phyloP scores from a whole-genome alignment of 2,113 vertebrate species.

The Apteryx mantelli region DNA sequence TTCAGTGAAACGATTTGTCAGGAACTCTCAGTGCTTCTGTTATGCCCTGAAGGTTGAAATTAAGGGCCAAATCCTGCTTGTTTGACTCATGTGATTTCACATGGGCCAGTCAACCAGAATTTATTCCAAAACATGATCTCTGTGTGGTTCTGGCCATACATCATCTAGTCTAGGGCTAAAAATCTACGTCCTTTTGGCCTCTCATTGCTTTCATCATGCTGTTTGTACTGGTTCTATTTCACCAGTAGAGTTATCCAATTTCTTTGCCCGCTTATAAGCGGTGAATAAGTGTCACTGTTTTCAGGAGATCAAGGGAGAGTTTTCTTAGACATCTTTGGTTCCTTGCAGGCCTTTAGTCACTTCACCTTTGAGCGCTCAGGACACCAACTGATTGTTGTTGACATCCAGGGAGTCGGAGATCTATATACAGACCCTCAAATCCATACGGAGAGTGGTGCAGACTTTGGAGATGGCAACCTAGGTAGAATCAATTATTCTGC shows the following conservation, averaged over 20 bases:
- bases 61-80: neutral
- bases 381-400: constrained; percentile 96
- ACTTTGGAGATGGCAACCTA: constrained; percentile 97
- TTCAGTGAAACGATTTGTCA: neutral
- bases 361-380: constrained; percentile 96
- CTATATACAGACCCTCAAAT: constrained; percentile 98
- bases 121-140: neutral
- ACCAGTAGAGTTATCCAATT: neutral
- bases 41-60: neutral
- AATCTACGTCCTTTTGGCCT: neutral
- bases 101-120: neutral
- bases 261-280: neutral
- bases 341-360: constrained; percentile 92
- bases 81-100: neutral
- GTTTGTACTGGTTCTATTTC: neutral
- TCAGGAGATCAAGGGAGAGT: neutral
- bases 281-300: neutral
- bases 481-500: constrained; percentile 74
- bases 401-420: constrained; percentile 98
- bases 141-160: neutral
- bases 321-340: neutral
- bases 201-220: neutral
- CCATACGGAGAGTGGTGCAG: constrained; percentile 91
- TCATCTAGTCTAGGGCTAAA: too few species aligned
- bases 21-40: neutral